Evolutionary conservation across 2,113 vertebrate species (phyloP).

Genomic region (Desmodus rotundus): DNA sequence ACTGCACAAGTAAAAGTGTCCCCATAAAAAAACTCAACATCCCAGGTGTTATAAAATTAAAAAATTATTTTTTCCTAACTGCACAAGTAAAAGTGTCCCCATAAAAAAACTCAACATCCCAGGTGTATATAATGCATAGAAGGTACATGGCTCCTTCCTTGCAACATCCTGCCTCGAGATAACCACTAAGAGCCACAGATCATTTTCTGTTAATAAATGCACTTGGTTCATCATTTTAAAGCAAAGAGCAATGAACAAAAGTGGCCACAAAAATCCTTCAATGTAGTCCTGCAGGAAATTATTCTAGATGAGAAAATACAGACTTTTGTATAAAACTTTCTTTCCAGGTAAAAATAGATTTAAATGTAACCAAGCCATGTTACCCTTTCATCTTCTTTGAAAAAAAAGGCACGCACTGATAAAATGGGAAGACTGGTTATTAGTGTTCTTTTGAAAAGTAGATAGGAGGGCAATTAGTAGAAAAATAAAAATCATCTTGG

Average conservation of each 20-base stretch:
- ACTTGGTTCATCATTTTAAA: conserved; percentile 5
- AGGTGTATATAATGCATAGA: no score
- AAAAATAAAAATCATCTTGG: neutral
- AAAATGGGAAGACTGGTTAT: neutral
- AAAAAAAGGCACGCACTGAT: neutral
- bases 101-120: neutral
- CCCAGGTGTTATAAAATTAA: neutral
- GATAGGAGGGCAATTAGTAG: neutral
- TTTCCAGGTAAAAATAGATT: neutral
- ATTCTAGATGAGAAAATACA: conserved; percentile 2
- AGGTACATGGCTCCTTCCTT: neutral
- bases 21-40: neutral
- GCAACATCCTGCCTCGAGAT: neutral
- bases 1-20: neutral
- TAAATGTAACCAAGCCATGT: neutral
- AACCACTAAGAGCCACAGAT: neutral
- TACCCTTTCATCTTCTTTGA: neutral
- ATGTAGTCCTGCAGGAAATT: conserved; percentile 11
- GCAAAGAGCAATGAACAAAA: neutral
- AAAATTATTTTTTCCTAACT: neutral
- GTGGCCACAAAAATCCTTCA: neutral
- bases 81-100: neutral
- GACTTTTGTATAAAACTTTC: neutral
- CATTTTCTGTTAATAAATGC: neutral
- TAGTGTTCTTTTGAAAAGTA: conserved; percentile 10